A percentile compares a stretch with the other conserved stretches of the same genome.
Conservation (phyloP, 2,797 vertebrate genomes). For the Cryptoblepharus egeriae region DNA sequence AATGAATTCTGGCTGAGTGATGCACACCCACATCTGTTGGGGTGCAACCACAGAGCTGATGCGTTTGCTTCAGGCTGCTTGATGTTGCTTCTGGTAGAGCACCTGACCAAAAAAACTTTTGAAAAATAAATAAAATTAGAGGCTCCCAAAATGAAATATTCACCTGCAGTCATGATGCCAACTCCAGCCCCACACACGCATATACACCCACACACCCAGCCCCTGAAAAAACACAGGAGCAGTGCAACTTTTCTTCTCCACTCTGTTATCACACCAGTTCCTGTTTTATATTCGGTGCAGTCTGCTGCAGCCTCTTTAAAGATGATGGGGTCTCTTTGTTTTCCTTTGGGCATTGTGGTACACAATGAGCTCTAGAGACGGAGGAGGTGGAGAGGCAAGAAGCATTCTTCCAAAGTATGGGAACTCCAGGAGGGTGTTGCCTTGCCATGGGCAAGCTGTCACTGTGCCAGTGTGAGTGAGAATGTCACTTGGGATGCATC, state of each 20-base stretch:
- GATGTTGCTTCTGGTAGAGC: neutral
- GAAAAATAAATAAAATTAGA: neutral
- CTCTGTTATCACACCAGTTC: constrained; percentile 45
- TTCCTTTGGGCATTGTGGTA: constrained; percentile 35
- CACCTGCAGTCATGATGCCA: constrained; percentile 15
- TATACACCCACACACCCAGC: neutral
- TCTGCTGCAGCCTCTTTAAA: constrained; percentile 42
- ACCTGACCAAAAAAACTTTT: neutral
- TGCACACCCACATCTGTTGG: accelerated
- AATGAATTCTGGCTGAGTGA: constrained; percentile 29
- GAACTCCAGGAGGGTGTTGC: constrained; percentile 67
- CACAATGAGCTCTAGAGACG: constrained; percentile 50
- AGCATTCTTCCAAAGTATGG: constrained; percentile 60
- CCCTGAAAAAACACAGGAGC: constrained; percentile 57
- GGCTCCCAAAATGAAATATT: constrained; percentile 14
- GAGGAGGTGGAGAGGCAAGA: constrained; percentile 68
- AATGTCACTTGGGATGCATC: constrained; percentile 53
- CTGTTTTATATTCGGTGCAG: constrained; percentile 52
- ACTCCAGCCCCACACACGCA: neutral
- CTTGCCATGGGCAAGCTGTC: constrained; percentile 64
- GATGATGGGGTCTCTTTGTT: constrained; percentile 48
- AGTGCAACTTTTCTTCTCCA: constrained; percentile 49
- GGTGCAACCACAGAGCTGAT: constrained; percentile 15
- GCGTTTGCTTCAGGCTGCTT: constrained; percentile 17
- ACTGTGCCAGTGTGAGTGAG: constrained; percentile 54